Evolutionary conservation across 2,797 vertebrate species (phyloP).

Genomic region (Dryobates pubescens): DNA sequence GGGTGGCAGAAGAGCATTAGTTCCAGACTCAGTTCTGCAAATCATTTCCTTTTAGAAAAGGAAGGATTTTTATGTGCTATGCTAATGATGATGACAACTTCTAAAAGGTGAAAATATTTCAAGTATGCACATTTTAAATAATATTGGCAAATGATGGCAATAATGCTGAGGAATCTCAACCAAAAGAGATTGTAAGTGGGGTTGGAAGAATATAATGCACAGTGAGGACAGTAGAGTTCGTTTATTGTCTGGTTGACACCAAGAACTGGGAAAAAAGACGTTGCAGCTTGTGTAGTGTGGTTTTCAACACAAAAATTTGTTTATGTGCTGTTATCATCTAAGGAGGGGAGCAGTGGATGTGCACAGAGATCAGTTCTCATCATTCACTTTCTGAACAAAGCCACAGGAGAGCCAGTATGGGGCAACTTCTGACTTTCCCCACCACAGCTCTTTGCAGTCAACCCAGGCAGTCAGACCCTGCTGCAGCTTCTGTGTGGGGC

Average conservation of each 20-base stretch:
- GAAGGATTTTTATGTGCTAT: background rate
- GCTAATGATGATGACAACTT: background rate
- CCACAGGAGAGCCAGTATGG: fast-evolving
- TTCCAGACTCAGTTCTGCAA: background rate
- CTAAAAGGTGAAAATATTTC: background rate
- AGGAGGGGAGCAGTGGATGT: fast-evolving
- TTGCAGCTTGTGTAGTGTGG: background rate
- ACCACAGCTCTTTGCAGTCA: background rate
- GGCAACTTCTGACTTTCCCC: background rate
- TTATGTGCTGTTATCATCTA: background rate
- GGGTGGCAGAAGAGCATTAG: background rate
- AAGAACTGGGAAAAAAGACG: background rate
- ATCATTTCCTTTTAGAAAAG: background rate
- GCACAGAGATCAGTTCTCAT: background rate
- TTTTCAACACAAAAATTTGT: background rate
- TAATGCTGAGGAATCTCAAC: fast-evolving
- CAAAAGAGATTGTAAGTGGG: too few species aligned
- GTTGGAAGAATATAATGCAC: background rate
- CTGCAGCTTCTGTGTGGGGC: background rate
- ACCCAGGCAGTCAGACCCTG: background rate
- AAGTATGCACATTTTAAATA: background rate
- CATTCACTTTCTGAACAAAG: fast-evolving
- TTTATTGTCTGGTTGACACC: background rate
- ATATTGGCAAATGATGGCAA: background rate
- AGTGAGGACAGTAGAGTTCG: background rate